Evolutionary conservation across 2,888 invertebrate genomes (phyloP), one percentile per base, ranked within the genome.

Genomic region (Leptothorax acervorum): DNA sequence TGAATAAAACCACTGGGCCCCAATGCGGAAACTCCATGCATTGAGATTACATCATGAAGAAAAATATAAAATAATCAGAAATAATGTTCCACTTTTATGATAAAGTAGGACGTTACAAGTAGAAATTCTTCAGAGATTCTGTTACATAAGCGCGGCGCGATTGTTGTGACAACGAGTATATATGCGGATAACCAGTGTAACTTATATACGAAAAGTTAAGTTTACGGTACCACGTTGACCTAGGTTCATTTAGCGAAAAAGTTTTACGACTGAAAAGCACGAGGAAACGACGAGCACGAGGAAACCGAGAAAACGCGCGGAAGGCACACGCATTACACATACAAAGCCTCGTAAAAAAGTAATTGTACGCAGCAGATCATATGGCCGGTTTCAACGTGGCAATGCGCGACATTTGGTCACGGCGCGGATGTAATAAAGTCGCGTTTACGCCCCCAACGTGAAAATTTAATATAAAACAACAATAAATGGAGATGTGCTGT

Each of bases 281-380:
- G 23, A 23, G 23, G 23, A 23, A 23, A 23, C 23, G 23, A 23
- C 28, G 23, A 53, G 66, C 2, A 57, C 45, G 85, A 86, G 63
- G 31, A 83, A 66, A 76, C 35, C 45, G 66, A 68, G 82, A 70
- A 82, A 82, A 74, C 79, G 35, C n/a, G 53, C 60, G 57, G 62
- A 65, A 68, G 76, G 70, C 82, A 82, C 81, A 48, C 48, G 65
- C 68, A 73, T 60, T n/a, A 53, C 53, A 31, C 31, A 60, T n/a
- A 78, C 82, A 48, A 65, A 68, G 53, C 48, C 86, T 84, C 86
- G 81, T 84, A 75, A 66, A 89, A 89, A 89, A 84, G 88, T 89
- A 87, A 89, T 89, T 86, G 87, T 85, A 65, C 78, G 85, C 86
- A 87, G 85, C 87, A 86, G 89, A 89, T 89, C 89, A 87, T 87